Evolutionary conservation across 2,888 invertebrate genomes (phyloP), one percentile per base, ranked within the genome.

Genomic region (Lepidocyrtinus sp.): DNA sequence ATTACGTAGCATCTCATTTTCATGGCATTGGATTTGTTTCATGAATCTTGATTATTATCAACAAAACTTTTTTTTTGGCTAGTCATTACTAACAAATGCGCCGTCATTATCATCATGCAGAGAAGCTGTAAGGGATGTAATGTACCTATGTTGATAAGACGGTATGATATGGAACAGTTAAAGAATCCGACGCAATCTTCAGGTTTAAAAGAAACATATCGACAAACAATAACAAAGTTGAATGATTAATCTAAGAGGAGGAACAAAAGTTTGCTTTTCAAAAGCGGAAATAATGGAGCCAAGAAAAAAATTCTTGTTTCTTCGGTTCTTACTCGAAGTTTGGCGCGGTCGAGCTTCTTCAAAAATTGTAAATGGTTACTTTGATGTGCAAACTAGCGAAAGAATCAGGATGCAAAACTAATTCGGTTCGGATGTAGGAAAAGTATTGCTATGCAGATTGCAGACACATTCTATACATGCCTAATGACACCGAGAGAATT

Each of bases 231-330:
- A 12, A 36, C 36, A 36, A 9, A 5, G 12, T 12, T 12, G 36
- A 9, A 36, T 9, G 12, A 9, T 12, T 5, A 36, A 36, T 36
- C 5, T 12, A 36, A 36, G 5, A 36, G 36, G 12, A 36, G 5
- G 17, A 55, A n/a, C 55, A 15, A 17, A n/a, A 55, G n/a, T n/a
- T n/a, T n/a, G n/a, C n/a, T n/a, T n/a, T n/a, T n/a, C n/a, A 55
- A 55, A 5, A 55, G 55, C n/a, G 55, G 55, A 55, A 55, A 55
- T 55, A n/a, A n/a, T 55, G 17, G 55, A 55, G 55, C 55, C 9
- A 55, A 17, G 55, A 55, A 12, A n/a, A 55, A 55, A 55, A 17
- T 55, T 2, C 17, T 12, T 55, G 55, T n/a, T 17, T 55, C 17
- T 36, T 36, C 36, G n/a, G n/a, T n/a, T n/a, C n/a, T n/a, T n/a